A percentile compares a stretch with the other conserved stretches of the same genome.
Evolutionary conservation across 2,888 invertebrate genomes (phyloP).

Genomic region (Phania funesta): DNA sequence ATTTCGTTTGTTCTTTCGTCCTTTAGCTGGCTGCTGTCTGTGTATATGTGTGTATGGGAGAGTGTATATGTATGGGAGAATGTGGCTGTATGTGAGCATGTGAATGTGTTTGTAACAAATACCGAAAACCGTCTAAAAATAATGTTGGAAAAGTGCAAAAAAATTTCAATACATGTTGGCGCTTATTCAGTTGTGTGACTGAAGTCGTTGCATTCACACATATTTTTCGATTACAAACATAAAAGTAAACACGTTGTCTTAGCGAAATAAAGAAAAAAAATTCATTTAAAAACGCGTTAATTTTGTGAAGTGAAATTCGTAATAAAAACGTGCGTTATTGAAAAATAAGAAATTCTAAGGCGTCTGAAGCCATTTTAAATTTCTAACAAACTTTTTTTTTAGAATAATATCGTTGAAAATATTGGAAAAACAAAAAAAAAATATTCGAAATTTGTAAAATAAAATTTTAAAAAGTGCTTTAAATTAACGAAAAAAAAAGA

Average conservation of each 20-base stretch:
- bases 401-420: too few relatives aligned
- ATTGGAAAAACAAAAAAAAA: neutral
- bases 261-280: constrained; percentile 28
- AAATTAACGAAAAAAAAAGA: constrained; percentile 16
- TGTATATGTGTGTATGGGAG: neutral
- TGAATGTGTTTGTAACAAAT: constrained; percentile 1
- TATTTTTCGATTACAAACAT: constrained; percentile 60
- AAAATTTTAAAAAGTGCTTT: constrained; percentile 49
- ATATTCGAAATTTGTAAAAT: constrained; percentile 27
- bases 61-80: neutral
- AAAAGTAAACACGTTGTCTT: constrained; percentile 53
- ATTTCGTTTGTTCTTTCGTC: constrained; percentile 32
- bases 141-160: constrained; percentile 53
- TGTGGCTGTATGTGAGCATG: neutral
- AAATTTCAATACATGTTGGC: constrained; percentile 64
- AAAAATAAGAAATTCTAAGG: neutral
- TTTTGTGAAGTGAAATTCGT: constrained; percentile 22
- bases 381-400: too few relatives aligned
- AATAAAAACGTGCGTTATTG: constrained; percentile 43
- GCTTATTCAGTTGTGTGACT: constrained; percentile 70
- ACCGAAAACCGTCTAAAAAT: constrained; percentile 44
- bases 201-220: constrained; percentile 71
- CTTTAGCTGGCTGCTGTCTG: constrained; percentile 22
- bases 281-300: constrained; percentile 49
- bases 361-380: too few relatives aligned